Conservation (phyloP, 2,113 vertebrate genomes). For the Campylomormyrus tamandua region DNA sequence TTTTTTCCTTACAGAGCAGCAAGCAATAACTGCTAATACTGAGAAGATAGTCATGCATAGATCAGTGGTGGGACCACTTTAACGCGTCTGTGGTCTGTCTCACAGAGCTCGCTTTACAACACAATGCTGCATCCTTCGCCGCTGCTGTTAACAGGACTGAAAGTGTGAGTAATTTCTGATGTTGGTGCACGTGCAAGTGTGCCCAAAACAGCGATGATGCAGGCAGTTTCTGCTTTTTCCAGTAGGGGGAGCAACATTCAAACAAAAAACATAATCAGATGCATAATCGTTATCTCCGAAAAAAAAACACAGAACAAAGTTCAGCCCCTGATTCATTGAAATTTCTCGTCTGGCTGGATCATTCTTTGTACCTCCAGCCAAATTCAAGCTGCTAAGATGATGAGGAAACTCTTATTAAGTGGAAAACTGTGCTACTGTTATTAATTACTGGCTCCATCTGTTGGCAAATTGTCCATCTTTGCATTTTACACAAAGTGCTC, state of each 20-base stretch:
- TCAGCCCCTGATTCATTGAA: not conserved
- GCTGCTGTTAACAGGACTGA: not conserved
- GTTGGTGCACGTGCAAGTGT: not conserved
- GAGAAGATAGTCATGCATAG: slow-evolving; percentile 19
- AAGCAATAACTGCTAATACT: slow-evolving; percentile 5
- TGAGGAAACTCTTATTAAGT: not conserved
- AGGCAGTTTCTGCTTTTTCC: not conserved
- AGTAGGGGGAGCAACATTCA: not conserved
- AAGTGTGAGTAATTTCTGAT: not conserved
- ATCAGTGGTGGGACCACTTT: not conserved
- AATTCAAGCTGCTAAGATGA: not conserved
- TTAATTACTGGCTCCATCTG: not conserved
- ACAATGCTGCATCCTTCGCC: not conserved
- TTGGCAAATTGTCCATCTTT: not conserved
- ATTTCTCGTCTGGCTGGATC: not conserved
- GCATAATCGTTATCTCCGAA: not conserved
- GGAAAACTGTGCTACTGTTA: not conserved
- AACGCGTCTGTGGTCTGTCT: not conserved
- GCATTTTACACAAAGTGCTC: not conserved
- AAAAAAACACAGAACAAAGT: not conserved
- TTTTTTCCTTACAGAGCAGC: not conserved
- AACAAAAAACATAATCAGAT: not conserved
- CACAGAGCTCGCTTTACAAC: not conserved
- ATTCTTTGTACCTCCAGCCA: not conserved
- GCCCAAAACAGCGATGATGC: not conserved